Conservation (phyloP, 2,113 vertebrate species). For the Anolis sagrei region DNA sequence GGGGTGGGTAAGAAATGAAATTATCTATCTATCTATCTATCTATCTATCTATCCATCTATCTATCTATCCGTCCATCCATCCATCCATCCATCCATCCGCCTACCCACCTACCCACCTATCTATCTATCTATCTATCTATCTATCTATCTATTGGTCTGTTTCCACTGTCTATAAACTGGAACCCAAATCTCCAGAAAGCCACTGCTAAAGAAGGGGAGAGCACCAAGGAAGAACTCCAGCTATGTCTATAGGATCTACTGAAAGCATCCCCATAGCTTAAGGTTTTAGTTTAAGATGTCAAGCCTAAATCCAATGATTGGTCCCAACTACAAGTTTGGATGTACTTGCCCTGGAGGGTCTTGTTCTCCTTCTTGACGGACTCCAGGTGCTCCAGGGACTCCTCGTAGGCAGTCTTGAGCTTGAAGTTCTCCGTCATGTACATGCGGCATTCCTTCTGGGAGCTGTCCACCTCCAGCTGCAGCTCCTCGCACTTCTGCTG, state of each 20-base stretch:
- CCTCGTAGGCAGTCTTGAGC: constrained; percentile 72
- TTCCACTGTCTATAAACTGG: neutral
- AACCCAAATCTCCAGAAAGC: constrained; percentile 24
- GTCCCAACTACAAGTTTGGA: no score
- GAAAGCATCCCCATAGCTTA: no score
- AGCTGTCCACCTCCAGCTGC: constrained; percentile 73
- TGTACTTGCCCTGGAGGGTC: constrained; percentile 69
- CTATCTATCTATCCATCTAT: no score
- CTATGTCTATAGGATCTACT: constrained; percentile 40
- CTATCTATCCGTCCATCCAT: no score
- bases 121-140: no score
- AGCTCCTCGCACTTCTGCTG: constrained; percentile 77
- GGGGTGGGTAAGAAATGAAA: no score
- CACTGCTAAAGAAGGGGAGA: constrained; percentile 7
- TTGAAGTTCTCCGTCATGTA: constrained; percentile 79
- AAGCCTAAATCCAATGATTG: no score
- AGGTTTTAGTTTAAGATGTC: no score
- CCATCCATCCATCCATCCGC: no score
- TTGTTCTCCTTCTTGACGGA: constrained; percentile 76
- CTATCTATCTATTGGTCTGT: no score
- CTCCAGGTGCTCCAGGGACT: constrained; percentile 74
- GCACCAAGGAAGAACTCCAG: neutral
- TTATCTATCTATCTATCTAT: no score
- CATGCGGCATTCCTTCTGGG: constrained; percentile 76
- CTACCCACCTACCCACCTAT: no score